Evolutionary conservation across 2,888 invertebrate genomes (phyloP).

Genomic region (Lutraria lutraria): DNA sequence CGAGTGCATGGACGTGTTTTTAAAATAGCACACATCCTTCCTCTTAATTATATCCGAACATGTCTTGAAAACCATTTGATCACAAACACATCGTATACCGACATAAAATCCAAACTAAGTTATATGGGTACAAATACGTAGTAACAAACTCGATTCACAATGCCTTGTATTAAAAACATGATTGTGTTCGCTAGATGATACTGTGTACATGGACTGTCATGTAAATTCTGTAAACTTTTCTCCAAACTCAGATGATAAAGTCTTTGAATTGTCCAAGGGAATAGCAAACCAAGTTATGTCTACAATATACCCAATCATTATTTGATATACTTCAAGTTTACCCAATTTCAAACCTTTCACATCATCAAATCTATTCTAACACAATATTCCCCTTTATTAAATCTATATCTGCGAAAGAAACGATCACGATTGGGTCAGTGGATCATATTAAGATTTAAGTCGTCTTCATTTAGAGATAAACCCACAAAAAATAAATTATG

Average conservation of each 20-base stretch:
- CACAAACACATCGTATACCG: neutral
- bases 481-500: constrained; percentile 60
- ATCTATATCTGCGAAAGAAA: constrained; percentile 63
- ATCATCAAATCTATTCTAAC: constrained; percentile 65
- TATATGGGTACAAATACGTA: neutral
- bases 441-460: constrained; percentile 53
- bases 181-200: neutral
- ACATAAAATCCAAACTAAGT: neutral
- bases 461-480: constrained; percentile 55
- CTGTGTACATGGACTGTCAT: constrained; percentile 1
- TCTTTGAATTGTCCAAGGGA: constrained; percentile 67
- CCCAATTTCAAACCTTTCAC: constrained; percentile 64
- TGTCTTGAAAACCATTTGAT: neutral
- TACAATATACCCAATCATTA: constrained; percentile 58
- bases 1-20: neutral
- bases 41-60: neutral
- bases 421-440: constrained; percentile 52
- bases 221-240: constrained; percentile 28
- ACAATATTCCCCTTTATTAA: constrained; percentile 59
- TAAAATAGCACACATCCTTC: neutral
- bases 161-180: neutral
- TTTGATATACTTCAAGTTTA: constrained; percentile 65
- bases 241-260: constrained; percentile 54
- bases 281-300: constrained; percentile 65
- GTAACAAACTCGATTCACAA: neutral